Base-by-base conservation (phyloP, 1,140 invertebrate genomes). In the Archegozetes longisetosus region DNA sequence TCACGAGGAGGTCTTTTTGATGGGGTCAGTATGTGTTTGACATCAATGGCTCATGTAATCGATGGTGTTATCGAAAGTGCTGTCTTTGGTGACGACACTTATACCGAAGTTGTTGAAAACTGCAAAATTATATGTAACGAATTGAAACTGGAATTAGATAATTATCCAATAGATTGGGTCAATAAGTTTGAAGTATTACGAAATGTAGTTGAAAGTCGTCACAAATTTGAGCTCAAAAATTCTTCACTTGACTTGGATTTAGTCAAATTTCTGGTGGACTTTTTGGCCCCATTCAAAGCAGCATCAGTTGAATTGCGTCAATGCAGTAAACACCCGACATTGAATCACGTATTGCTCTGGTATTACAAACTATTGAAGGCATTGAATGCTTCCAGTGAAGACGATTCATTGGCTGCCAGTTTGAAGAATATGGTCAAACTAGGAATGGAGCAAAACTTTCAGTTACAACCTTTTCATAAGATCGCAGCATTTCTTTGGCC, bases 401-500 rank as follows among this genome's bases (percentile, higher is more conserved):
- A 28, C 50, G 50, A 52, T 6, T 6, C 27, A n/a, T 23, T n/a
- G 4, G 20, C n/a, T 14, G 50, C 50, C 20, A n/a, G n/a, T n/a
- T 9, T 22, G 4, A 55, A 28, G 47, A 58, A 20, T 2, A 14
- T 22, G 24, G 13, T 40, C 40, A 51, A 50, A 17, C 6, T 17
- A 40, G 32, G 32, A 40, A 40, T 63, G 22, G 53, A 56, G 2
- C 46, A 50, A 24, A 14, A 60, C 53, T 60, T 62, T 53, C 17
- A 61, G 27, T 32, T 63, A 20, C 62, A 63, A 28, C 26, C 28
- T 22, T 27, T 63, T 14, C 62, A 63, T 40, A 53, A 61, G 22
- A 60, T 63, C 4, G 62, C 62, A 3, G 40, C 54, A 9, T 64
- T 64, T 57, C 54, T 64, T 17, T 64, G 63, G 63, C 63, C 63